These are phyloP conservation scores for Agrotis clavis DNA, from an alignment of 2,888 invertebrate genomes.

Conservation along the genomic window DNA sequence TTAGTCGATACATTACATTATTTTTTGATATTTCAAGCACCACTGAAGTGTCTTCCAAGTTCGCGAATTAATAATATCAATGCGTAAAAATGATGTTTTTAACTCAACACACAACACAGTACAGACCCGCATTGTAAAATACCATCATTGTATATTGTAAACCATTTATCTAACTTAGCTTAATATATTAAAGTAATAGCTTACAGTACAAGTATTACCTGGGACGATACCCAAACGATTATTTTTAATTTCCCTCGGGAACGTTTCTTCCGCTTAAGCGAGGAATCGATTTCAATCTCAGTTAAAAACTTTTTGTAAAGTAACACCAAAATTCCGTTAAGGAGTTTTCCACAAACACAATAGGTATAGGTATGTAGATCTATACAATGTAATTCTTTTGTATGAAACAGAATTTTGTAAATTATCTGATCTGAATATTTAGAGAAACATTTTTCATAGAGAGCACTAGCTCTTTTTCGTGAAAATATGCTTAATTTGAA, in stretches of 20 bases:
- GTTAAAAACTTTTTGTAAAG: conserved; percentile 59
- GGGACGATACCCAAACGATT: conserved; percentile 56
- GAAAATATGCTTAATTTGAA: too few species aligned
- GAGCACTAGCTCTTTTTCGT: too few species aligned
- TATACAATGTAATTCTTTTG: not conserved
- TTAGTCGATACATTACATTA: not conserved
- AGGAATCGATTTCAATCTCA: conserved; percentile 65
- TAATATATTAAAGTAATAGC: conserved; percentile 42
- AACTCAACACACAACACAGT: not conserved
- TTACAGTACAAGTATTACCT: conserved; percentile 48
- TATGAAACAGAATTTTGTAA: not conserved
- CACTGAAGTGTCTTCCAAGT: too few species aligned
- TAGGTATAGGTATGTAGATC: not conserved
- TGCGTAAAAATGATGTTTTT: not conserved
- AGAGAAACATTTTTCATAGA: too few species aligned
- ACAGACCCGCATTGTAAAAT: conserved; percentile 2
- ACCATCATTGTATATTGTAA: conserved; percentile 7
- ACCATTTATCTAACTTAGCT: conserved; percentile 25
- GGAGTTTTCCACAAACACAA: conserved; percentile 30
- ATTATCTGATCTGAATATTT: too few species aligned
- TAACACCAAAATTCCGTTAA: conserved; percentile 51
- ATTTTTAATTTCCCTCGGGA: conserved; percentile 66
- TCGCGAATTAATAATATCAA: not conserved
- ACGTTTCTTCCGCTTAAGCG: conserved; percentile 59
- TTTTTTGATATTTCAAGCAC: too few species aligned